These are phyloP conservation scores for Lasioglossum malachurum DNA, from an alignment of 2,888 invertebrate genomes.

Conservation along the genomic window DNA sequence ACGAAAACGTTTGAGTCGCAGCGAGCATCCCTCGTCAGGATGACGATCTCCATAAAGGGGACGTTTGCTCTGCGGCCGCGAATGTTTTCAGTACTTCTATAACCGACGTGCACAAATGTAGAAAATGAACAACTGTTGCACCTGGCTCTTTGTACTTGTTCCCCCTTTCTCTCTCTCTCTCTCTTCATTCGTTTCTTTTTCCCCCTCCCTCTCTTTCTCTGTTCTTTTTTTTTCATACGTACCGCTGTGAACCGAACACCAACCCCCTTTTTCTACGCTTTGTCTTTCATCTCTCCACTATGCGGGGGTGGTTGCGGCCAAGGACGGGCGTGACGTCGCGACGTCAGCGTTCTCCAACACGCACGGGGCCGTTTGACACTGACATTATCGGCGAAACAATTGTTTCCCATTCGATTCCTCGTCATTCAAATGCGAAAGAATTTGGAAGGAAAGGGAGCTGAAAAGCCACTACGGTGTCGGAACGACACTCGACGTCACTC, in stretches of 20 bases:
- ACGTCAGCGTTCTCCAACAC: conserved; percentile 43
- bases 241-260: conserved; percentile 35
- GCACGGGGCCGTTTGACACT: conserved; percentile 44
- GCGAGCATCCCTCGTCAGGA: conserved; percentile 28
- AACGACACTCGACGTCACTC: conserved; percentile 4
- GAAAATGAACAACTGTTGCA: conserved; percentile 61
- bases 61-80: conserved; percentile 15
- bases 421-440: conserved; percentile 24
- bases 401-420: conserved; percentile 30
- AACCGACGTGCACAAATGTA: conserved; percentile 22
- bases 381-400: conserved; percentile 55
- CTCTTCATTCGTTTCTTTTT: background rate
- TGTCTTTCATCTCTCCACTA: conserved; percentile 43
- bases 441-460: background rate
- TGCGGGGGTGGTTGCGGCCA: conserved; percentile 18
- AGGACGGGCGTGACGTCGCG: conserved; percentile 39
- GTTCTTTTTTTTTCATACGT: conserved; percentile 19
- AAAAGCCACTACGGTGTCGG: background rate
- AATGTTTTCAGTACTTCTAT: conserved; percentile 35
- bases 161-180: background rate
- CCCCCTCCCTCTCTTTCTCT: background rate
- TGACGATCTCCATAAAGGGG: conserved; percentile 21
- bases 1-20: conserved; percentile 27
- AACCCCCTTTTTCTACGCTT: conserved; percentile 22
- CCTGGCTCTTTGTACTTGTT: conserved; percentile 37